Base-by-base conservation (phyloP, 2,113 vertebrate genomes). In the Penelope pileata region DNA sequence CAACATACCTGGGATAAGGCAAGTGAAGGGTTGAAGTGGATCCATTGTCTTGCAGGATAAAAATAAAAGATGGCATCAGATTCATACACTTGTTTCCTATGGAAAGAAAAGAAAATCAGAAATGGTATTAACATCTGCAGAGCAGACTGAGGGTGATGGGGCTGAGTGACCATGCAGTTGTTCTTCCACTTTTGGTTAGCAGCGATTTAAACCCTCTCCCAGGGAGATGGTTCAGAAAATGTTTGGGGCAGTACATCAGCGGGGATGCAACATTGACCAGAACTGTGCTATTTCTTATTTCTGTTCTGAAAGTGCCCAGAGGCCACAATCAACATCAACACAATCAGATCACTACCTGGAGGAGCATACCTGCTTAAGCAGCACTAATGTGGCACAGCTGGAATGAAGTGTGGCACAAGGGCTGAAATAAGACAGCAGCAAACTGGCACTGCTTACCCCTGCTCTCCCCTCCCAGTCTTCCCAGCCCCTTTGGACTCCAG, bases 71-170 rank as follows among this genome's bases (percentile, higher is more conserved):
- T 45, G 2, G 14, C 22, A 9, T 43, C 43, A 68, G 50, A 23
- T 21, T 29, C 9, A 74, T 21, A 32, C 1, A 42, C 7, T 18
- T 15, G 34, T 45, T 59, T 64, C 7, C 40, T 15, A 30, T 6
- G 7, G 21, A 32, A 38, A 13, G 0, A 13, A 15, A 4, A 4
- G 3, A 36, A 40, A 27, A 3, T 3, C 16, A 36, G 10, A 17
- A 75, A 42, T 12, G 5, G 2, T 3, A 24, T 32, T 30, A 15
- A 3, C 27, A 18, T 13, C 29, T 51, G 9, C 63, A 69, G 48
- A 51, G 9, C 12, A 16, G 23, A 2, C 10, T 11, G 38, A 12
- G 21, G 14, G 4, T 42, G 54, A 34, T 45, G 68, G 62, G 59
- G 48, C 8, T 13, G 18, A 23, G 29, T 78, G 51, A 48, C 42